A percentile compares a stretch with the other conserved stretches of the same genome.
Evolutionary conservation across 2,888 invertebrate genomes (phyloP).

Genomic region (Gryllus longicercus): DNA sequence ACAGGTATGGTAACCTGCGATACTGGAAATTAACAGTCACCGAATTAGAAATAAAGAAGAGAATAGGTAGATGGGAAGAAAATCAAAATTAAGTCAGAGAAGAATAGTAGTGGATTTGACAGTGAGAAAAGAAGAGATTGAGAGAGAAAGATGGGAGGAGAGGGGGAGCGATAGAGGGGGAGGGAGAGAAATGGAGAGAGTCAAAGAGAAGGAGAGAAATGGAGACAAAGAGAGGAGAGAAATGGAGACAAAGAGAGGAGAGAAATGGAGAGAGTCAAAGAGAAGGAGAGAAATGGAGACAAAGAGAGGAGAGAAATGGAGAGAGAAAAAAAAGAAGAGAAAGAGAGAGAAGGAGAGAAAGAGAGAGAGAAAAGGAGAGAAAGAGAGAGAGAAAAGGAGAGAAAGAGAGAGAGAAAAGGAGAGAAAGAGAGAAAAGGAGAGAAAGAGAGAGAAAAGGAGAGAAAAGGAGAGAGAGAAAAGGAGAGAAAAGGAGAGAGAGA

Average conservation of each 20-base stretch:
- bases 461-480: too few relatives aligned
- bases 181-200: too few relatives aligned
- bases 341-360: neutral
- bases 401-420: too few relatives aligned
- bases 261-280: neutral
- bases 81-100: neutral
- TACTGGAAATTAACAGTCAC: too few relatives aligned
- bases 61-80: constrained; percentile 40
- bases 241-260: neutral
- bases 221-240: too few relatives aligned
- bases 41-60: constrained; percentile 43
- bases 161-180: too few relatives aligned
- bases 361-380: neutral
- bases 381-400: too few relatives aligned
- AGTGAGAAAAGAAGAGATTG: neutral
- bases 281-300: neutral
- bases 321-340: neutral
- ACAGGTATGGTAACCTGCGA: too few relatives aligned
- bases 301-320: neutral
- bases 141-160: neutral
- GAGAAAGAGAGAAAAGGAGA: too few relatives aligned
- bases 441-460: too few relatives aligned
- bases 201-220: too few relatives aligned
- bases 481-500: too few relatives aligned
- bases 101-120: neutral